Percentiles rank a stretch among this genome's conserved stretches.
These are phyloP conservation scores for Cantharis flavilabris DNA, from an alignment of 2,888 invertebrate species.

Conservation along the genomic window DNA sequence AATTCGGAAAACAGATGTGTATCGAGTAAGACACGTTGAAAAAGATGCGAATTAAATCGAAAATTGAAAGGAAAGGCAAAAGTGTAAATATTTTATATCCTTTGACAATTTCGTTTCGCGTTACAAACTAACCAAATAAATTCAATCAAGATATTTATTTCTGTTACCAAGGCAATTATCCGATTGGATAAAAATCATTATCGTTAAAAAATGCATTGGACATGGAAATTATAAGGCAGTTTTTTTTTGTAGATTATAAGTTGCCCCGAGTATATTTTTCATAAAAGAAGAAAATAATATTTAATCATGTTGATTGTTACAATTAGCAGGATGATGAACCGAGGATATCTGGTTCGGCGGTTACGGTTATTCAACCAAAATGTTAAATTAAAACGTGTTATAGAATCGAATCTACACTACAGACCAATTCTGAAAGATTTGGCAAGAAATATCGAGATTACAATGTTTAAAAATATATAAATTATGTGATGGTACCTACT, in stretches of 20 bases:
- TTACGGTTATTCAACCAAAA: constrained; percentile 26
- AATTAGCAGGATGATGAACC: constrained; percentile 23
- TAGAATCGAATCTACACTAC: background rate
- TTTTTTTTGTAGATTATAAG: background rate
- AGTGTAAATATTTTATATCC: constrained; percentile 7
- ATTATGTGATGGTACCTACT: background rate
- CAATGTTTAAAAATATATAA: background rate
- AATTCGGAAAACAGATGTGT: background rate
- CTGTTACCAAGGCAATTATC: constrained; percentile 1
- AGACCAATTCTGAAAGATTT: background rate
- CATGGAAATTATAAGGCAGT: too few species aligned
- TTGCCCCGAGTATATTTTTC: background rate
- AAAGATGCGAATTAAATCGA: background rate
- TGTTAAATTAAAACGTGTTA: background rate
- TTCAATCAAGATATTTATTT: constrained; percentile 4
- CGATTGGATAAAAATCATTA: background rate
- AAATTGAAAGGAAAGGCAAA: background rate
- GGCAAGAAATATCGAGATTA: background rate
- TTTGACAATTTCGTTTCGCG: constrained; percentile 2
- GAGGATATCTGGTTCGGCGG: constrained; percentile 26
- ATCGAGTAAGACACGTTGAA: background rate
- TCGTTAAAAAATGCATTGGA: too few species aligned
- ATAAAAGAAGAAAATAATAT: constrained; percentile 12
- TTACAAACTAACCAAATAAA: constrained; percentile 13
- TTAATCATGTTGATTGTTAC: constrained; percentile 20